Conservation (phyloP, 2,888 invertebrate species). For the Oscheius sp. region DNA sequence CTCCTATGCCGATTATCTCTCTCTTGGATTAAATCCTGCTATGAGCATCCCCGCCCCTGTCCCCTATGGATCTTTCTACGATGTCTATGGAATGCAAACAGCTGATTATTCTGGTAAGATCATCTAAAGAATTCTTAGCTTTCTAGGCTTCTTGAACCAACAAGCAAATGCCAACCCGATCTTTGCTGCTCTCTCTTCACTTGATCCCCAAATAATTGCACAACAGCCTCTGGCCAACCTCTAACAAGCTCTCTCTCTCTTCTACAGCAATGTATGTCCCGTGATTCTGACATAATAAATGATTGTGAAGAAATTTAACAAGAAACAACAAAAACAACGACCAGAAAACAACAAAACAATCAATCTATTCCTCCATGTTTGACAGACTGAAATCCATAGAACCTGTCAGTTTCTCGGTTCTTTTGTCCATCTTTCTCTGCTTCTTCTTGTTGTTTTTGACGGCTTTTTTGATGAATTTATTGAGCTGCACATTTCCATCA, state of each 20-base stretch:
- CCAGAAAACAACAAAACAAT: constrained; percentile 6
- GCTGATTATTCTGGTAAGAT: not conserved
- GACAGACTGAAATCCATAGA: constrained; percentile 18
- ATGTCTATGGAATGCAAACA: constrained; percentile 1
- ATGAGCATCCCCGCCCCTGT: constrained; percentile 10
- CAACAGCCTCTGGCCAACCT: constrained; percentile 20
- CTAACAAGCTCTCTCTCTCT: not conserved
- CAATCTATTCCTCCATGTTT: not conserved
- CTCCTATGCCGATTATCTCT: constrained; percentile 25
- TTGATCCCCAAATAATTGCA: constrained; percentile 4
- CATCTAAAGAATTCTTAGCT: not conserved
- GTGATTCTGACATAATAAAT: not conserved
- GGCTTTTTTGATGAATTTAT: constrained; percentile 61
- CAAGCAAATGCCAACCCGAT: not conserved
- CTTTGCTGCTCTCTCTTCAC: constrained; percentile 1
- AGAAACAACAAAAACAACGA: constrained; percentile 10
- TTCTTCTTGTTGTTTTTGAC: constrained; percentile 65
- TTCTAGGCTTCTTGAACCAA: not conserved
- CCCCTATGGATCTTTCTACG: constrained; percentile 4
- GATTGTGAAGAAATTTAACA: not conserved
- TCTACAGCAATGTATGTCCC: not conserved
- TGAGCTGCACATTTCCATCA: constrained; percentile 63
- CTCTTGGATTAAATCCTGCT: constrained; percentile 1
- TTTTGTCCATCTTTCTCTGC: constrained; percentile 42
- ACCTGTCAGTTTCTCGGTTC: constrained; percentile 25